Evolutionary conservation across 2,113 vertebrate species (phyloP).

Genomic region (Tinamus guttatus): DNA sequence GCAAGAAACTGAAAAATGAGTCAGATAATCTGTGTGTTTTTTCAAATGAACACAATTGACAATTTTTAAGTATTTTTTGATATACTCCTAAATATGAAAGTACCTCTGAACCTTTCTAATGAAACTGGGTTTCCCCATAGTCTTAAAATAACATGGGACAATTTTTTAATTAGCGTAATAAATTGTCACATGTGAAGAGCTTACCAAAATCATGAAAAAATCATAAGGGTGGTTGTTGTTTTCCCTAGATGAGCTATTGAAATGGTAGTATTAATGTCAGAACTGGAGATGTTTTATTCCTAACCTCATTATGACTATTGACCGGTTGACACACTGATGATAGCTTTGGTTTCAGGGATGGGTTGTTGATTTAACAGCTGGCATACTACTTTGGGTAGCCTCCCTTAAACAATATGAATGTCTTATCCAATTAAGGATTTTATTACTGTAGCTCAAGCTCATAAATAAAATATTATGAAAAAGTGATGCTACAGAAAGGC

Average conservation of each 20-base stretch:
- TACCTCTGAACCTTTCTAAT: background rate
- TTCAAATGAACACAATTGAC: background rate
- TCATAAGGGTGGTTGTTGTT: background rate
- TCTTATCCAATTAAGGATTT: background rate
- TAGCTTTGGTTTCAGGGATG: background rate
- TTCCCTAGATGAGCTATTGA: background rate
- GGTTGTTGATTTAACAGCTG: background rate
- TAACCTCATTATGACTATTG: background rate
- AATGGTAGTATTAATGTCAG: background rate
- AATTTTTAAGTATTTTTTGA: background rate
- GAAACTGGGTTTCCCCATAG: background rate
- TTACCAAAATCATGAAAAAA: conserved; percentile 4
- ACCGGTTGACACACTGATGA: background rate
- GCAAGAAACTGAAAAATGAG: background rate
- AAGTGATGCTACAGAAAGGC: background rate
- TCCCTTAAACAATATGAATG: background rate
- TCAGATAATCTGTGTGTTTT: background rate
- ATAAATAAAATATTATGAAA: conserved; percentile 42
- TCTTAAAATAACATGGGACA: background rate
- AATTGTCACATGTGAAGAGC: background rate
- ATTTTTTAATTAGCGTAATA: conserved; percentile 14
- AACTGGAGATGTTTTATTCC: background rate
- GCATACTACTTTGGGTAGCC: background rate
- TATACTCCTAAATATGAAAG: background rate
- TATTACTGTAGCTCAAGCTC: conserved; percentile 2